Evolutionary conservation across 1,140 invertebrate species (phyloP).

Genomic region (Asbolus verrucosus): DNA sequence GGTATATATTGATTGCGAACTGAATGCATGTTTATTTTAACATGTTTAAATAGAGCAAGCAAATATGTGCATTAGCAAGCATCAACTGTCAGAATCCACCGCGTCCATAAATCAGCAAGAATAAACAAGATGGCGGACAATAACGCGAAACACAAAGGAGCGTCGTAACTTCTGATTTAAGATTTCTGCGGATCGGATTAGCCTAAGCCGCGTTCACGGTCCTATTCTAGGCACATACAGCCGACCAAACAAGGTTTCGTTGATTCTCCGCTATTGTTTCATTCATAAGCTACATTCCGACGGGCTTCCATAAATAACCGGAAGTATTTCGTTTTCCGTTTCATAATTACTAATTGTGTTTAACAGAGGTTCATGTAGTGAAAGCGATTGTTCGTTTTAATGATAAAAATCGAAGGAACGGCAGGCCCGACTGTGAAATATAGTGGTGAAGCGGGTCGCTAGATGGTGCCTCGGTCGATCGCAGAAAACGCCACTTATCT

Average conservation of each 20-base stretch:
- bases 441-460: neutral
- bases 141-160: slow-evolving; percentile 51
- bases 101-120: slow-evolving; percentile 50
- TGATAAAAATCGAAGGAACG: neutral
- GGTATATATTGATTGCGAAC: slow-evolving; percentile 12
- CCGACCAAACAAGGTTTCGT: too few relatives aligned
- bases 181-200: slow-evolving; percentile 50
- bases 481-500: slow-evolving; percentile 42
- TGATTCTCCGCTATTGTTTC: too few relatives aligned
- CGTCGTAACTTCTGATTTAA: slow-evolving; percentile 53
- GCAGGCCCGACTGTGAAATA: neutral
- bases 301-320: slow-evolving; percentile 21
- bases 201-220: slow-evolving; percentile 43
- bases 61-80: slow-evolving; percentile 31
- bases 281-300: too few relatives aligned
- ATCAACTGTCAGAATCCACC: slow-evolving; percentile 21
- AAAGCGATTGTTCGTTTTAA: too few relatives aligned
- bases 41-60: slow-evolving; percentile 1
- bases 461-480: neutral
- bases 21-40: slow-evolving; percentile 5
- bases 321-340: neutral
- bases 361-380: too few relatives aligned
- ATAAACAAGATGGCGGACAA: slow-evolving; percentile 55
- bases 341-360: neutral
- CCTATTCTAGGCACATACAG: slow-evolving; percentile 26